Conservation (phyloP, 2,888 invertebrate genomes). For the Bembecia ichneumoniformis region DNA sequence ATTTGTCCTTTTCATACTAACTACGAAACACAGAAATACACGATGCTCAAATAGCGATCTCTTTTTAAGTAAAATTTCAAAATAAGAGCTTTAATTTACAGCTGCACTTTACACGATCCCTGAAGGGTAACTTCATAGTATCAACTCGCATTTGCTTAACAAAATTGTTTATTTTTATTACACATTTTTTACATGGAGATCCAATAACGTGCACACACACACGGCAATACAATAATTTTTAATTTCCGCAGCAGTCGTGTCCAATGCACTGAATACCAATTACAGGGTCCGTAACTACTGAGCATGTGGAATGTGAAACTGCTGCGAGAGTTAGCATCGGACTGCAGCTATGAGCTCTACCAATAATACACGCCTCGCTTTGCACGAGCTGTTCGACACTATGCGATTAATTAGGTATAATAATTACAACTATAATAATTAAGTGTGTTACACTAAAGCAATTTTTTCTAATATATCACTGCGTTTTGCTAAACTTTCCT, state of each 20-base stretch:
- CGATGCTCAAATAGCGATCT: too few species aligned
- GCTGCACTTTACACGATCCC: too few species aligned
- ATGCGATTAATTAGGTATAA: conserved; percentile 8
- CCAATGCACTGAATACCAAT: conserved; percentile 61
- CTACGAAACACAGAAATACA: too few species aligned
- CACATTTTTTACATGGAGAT: not conserved
- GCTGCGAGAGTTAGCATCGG: conserved; percentile 28
- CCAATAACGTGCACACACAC: not conserved
- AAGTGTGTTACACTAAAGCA: conserved; percentile 8
- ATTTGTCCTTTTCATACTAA: too few species aligned
- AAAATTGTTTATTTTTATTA: too few species aligned
- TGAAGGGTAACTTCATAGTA: too few species aligned
- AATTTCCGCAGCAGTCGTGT: conserved; percentile 46
- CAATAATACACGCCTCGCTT: not conserved
- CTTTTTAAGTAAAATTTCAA: too few species aligned
- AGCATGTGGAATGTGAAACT: conserved; percentile 41
- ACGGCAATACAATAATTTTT: conserved; percentile 52
- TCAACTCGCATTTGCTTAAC: too few species aligned
- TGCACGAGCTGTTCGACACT: not conserved
- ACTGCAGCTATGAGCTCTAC: conserved; percentile 9
- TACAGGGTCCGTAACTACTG: conserved; percentile 44
- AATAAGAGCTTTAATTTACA: too few species aligned
- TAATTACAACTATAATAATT: conserved; percentile 11
- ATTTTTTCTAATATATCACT: too few species aligned
- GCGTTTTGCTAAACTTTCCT: too few species aligned